Evolutionary conservation across 1,140 invertebrate species (phyloP), one percentile per base, ranked within the genome.

Genomic region (Harlomillsia oculata): DNA sequence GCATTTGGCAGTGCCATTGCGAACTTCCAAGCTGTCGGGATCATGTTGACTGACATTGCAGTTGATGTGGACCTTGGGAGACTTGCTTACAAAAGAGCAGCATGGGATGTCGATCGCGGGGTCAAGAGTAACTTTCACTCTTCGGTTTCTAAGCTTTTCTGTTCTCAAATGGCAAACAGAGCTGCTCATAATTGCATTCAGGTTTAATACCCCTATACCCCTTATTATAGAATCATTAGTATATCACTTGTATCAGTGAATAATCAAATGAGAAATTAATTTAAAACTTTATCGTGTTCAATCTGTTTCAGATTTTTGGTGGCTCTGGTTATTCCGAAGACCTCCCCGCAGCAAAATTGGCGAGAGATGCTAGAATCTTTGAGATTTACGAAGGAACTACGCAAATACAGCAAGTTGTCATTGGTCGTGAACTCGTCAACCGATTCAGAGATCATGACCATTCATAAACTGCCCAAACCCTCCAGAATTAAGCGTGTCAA

Each of bases 331-430:
- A 94, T 74, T 98, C 98, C 72, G 82, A 78, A 41, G 95, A 98
- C 57, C 98, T 98, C 75, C 95, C 96, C 1, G 95, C 96, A 0
- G 96, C 98, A 71, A 99, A 99, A 71, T 76, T 99, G n/a, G 97
- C 98, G 93, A 78, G 95, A 58, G 95, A 99, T 76, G 94, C 95
- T 8, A 99, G 98, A 75, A 98, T 98, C 66, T 97, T 85, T 73
- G 90, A 97, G 74, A 98, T 98, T 61, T 98, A 98, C 68, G 95
- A 98, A 75, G 95, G 95, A 41, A 98, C 94, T 6, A 81, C 90
- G 1, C 92, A 99, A 73, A 97, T 99, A 66, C 95, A 98, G 72
- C 60, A 64, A 25, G 30, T 53, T 5, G 49, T 64, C 14, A 46
- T 64, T 34, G 16, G 51, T 9, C 43, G 62, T 32, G 62, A 64